Conservation (phyloP, 2,113 vertebrate species). For the Atrichornis clamosus region DNA sequence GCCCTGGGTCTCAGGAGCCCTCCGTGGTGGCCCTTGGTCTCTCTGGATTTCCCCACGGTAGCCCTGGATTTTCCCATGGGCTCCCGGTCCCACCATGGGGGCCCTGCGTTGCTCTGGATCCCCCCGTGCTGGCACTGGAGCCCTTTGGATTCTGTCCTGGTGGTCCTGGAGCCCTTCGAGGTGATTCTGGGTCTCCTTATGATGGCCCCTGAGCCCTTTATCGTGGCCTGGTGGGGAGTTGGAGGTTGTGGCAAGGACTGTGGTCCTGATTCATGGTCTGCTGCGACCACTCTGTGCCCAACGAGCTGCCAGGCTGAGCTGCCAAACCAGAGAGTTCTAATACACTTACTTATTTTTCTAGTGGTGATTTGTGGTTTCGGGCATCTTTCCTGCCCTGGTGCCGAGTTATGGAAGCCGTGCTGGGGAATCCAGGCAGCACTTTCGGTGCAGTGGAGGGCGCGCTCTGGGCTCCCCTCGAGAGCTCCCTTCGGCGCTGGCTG, state of each 20-base stretch:
- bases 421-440: not conserved
- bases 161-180: not conserved
- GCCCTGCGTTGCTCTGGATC: not conserved
- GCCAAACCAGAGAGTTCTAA: not conserved
- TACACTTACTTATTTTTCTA: not conserved
- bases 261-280: not conserved
- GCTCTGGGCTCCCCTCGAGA: not conserved
- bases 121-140: fast-evolving
- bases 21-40: not conserved
- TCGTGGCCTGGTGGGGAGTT: not conserved
- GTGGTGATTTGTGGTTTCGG: not conserved
- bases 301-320: not conserved
- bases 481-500: not conserved
- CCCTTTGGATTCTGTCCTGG: not conserved
- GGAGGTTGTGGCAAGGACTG: not conserved
- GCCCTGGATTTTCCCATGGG: not conserved
- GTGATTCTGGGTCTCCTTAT: not conserved
- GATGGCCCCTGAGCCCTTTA: not conserved
- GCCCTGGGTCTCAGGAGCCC: not conserved
- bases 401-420: fast-evolving
- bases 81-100: not conserved
- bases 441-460: not conserved
- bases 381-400: not conserved
- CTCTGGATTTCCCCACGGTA: not conserved
- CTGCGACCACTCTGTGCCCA: not conserved